Conservation (phyloP, 2,113 vertebrate species). For the Hepsetus odoe region DNA sequence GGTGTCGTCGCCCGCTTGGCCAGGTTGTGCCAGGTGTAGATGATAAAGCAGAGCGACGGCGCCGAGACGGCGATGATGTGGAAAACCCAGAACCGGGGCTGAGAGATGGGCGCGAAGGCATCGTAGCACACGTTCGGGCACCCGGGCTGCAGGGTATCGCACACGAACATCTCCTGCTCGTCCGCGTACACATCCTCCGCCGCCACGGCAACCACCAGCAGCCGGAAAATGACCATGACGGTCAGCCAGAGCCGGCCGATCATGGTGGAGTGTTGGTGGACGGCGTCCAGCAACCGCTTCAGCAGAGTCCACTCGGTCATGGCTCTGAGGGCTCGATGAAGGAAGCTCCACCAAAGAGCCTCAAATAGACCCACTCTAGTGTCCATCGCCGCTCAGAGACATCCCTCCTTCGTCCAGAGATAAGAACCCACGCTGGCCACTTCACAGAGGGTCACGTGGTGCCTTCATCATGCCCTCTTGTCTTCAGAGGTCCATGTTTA, state of each 20-base stretch:
- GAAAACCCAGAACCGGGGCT: slow-evolving; percentile 81
- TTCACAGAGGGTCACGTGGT: slow-evolving; percentile 72
- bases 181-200: slow-evolving; percentile 78
- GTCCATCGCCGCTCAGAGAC: slow-evolving; percentile 9
- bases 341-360: slow-evolving; percentile 50
- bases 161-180: slow-evolving; percentile 80
- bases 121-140: slow-evolving; percentile 80
- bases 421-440: slow-evolving; percentile 64
- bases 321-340: slow-evolving; percentile 50
- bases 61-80: slow-evolving; percentile 80
- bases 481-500: slow-evolving; percentile 68
- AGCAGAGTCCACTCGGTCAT: slow-evolving; percentile 83
- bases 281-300: slow-evolving; percentile 78
- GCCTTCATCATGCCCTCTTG: slow-evolving; percentile 55
- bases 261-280: slow-evolving; percentile 82
- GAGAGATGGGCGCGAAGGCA: slow-evolving; percentile 76
- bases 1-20: slow-evolving; percentile 63
- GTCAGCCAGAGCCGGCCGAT: slow-evolving; percentile 80
- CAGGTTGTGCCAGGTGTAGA: slow-evolving; percentile 80
- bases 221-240: slow-evolving; percentile 79
- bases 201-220: slow-evolving; percentile 77
- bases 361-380: slow-evolving; percentile 58
- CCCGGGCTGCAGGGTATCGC: slow-evolving; percentile 78
- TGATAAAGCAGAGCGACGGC: slow-evolving; percentile 77
- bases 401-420: slow-evolving; percentile 66